Evolutionary conservation across 1,140 invertebrate species (phyloP), one percentile per base, ranked within the genome.

Genomic region (Orius insidiosus): DNA sequence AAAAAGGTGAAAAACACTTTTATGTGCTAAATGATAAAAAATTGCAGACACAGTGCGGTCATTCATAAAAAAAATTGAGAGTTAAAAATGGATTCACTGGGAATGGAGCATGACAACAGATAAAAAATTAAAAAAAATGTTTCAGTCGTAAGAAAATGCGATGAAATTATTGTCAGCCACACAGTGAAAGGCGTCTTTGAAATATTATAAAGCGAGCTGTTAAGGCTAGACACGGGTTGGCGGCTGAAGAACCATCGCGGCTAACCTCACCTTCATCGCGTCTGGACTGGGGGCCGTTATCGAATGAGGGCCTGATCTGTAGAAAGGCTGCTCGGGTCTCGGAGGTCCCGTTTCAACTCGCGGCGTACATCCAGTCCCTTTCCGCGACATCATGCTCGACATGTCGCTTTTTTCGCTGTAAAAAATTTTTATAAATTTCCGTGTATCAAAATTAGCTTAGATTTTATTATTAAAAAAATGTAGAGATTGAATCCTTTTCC

Each of bases 241-340:
- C 52, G 77, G 75, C 68, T 79, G 76, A 61, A 79, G 72, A 62
- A 79, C 75, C 67, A 79, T 76, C 58, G 77, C 75, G 58, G 77
- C 76, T 59, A 78, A 74, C 64, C 76, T 76, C 68, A 79, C 77
- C 75, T 80, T 78, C 72, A 79, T 76, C 60, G 76, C 76, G 59
- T 72, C 77, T 30, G 75, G 75, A 55, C 72, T 75, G 53, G 63
- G 62, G 43, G 53, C 50, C 13, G 53, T 55, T 47, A 55, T 58
- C 47, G 52, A 62, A 57, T 60, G 36, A 16, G 49, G 54, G 16
- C 41, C 41, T n/a, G 41, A 43, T 19, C 47, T 48, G 43, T 51
- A 53, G 34, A 39, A 31, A 5, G 46, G 63, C 24, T 24, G 24
- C 33, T 50, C 49, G 1, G 44, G 44, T 43, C 48, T 39, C 34